A percentile compares a stretch with the other conserved stretches of the same genome.
These are phyloP conservation scores for Sphaerophoria rueppellii DNA, from an alignment of 2,888 invertebrate species.

Conservation along the genomic window DNA sequence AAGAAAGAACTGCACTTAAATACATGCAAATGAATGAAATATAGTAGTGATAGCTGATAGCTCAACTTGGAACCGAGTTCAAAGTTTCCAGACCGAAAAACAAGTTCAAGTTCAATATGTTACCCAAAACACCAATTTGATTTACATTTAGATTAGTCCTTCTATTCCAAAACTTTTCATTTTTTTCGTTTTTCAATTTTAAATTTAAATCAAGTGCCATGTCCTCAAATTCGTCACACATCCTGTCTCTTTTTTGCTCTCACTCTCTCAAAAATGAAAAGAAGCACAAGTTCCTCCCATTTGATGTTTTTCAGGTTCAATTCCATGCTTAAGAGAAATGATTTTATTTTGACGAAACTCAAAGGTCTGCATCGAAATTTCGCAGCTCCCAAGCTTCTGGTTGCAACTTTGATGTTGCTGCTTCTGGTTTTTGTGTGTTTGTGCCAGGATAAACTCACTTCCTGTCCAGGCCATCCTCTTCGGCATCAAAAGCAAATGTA, in stretches of 20 bases:
- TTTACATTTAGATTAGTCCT: slow-evolving; percentile 29
- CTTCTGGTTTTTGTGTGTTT: slow-evolving; percentile 43
- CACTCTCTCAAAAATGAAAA: neutral
- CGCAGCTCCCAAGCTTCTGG: neutral
- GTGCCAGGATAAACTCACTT: slow-evolving; percentile 36
- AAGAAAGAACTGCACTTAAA: no score
- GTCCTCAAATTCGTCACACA: neutral
- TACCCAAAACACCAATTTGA: slow-evolving; percentile 3
- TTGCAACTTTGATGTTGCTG: neutral
- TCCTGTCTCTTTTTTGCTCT: no score
- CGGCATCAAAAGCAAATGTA: neutral
- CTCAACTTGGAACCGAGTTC: no score
- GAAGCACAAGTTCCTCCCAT: slow-evolving; percentile 38
- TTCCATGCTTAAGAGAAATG: slow-evolving; percentile 28
- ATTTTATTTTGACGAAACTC: slow-evolving; percentile 23
- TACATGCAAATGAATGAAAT: no score
- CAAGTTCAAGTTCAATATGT: neutral
- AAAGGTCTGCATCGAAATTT: no score
- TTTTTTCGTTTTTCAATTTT: neutral
- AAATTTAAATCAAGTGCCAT: neutral
- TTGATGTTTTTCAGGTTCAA: slow-evolving; percentile 41
- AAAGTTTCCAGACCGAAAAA: no score
- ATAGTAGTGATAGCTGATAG: no score
- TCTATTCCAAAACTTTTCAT: neutral
- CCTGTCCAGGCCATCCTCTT: neutral